Conservation (phyloP, 2,888 invertebrate species). For the Nephrotoma appendiculata region DNA sequence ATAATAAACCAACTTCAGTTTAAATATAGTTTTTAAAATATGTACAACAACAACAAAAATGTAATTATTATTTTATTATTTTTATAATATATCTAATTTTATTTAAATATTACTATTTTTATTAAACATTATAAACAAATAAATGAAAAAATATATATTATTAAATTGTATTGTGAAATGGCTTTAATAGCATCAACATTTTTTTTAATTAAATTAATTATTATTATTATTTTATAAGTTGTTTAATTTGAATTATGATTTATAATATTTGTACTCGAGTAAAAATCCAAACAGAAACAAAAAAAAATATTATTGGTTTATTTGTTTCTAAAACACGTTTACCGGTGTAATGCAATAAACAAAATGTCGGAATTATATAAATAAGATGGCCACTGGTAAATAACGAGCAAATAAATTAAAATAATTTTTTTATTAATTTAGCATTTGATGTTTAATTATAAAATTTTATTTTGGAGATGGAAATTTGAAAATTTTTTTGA, state of each 20-base stretch:
- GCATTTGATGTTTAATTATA: not conserved
- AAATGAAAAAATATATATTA: slow-evolving; percentile 1
- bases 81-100: not conserved
- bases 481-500: not conserved
- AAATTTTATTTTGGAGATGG: not conserved
- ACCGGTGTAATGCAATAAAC: not conserved
- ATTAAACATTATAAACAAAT: not conserved
- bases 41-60: not conserved
- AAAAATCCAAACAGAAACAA: not conserved
- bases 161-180: slow-evolving; percentile 5
- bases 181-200: slow-evolving; percentile 2
- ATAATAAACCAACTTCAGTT: not conserved
- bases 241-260: not conserved
- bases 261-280: not conserved
- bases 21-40: not conserved
- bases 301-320: not conserved
- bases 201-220: not conserved
- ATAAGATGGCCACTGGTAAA: not conserved
- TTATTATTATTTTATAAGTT: not conserved
- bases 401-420: not conserved
- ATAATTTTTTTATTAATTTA: not conserved
- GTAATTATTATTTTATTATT: not conserved
- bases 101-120: not conserved
- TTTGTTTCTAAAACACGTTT: not conserved
- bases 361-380: not conserved